phyloP scores from a whole-genome alignment of 2,888 invertebrate species.

The Amiota mariae region DNA sequence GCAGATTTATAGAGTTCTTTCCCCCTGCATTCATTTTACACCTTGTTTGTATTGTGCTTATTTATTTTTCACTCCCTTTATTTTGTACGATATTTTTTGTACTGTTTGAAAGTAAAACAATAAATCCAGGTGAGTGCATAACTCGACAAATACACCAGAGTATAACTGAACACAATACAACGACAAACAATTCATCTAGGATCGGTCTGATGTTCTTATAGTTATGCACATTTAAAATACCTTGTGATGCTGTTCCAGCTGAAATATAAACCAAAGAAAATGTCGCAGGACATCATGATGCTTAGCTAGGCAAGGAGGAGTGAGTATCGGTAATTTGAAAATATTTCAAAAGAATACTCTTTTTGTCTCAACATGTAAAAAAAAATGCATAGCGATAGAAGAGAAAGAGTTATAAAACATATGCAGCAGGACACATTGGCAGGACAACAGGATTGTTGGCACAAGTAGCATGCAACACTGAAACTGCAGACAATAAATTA shows the following conservation, averaged over 20 bases:
- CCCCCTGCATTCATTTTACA: neutral
- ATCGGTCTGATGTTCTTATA: too few species aligned
- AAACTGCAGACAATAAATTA: slow-evolving; percentile 56
- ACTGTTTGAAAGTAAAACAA: slow-evolving; percentile 15
- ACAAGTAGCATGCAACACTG: slow-evolving; percentile 35
- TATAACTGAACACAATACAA: too few species aligned
- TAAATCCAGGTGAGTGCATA: slow-evolving; percentile 39
- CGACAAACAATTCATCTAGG: too few species aligned
- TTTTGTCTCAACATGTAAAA: neutral
- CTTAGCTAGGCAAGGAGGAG: slow-evolving; percentile 16
- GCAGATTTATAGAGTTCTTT: slow-evolving; percentile 5
- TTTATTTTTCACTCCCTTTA: neutral
- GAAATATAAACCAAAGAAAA: slow-evolving; percentile 4
- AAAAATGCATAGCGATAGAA: neutral
- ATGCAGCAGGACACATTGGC: slow-evolving; percentile 42
- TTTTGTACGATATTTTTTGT: neutral
- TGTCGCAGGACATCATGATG: slow-evolving; percentile 30
- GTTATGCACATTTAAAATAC: slow-evolving; percentile 57
- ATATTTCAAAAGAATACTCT: slow-evolving; percentile 61
- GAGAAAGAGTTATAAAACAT: slow-evolving; percentile 34
- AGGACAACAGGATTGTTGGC: slow-evolving; percentile 44
- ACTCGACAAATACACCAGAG: slow-evolving; percentile 45
- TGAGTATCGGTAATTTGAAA: slow-evolving; percentile 58
- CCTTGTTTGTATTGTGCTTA: neutral
- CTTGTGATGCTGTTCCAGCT: slow-evolving; percentile 40